A percentile compares a stretch with the other conserved stretches of the same genome.
Conservation (phyloP, 2,888 invertebrate genomes). For the Tuberolachnus salignus region DNA sequence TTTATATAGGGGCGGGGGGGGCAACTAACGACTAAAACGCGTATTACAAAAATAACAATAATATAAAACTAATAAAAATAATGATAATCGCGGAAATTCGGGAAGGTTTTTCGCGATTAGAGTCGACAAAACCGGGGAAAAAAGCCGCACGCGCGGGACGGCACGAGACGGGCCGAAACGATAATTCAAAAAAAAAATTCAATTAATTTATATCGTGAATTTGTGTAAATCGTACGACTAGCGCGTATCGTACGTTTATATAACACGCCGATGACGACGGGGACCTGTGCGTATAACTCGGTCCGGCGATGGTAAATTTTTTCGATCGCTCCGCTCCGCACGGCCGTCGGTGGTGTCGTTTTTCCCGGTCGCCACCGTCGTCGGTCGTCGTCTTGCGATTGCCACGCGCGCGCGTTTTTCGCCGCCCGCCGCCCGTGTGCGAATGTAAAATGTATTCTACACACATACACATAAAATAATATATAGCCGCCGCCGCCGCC, state of each 20-base stretch:
- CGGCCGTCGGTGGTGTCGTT: background rate
- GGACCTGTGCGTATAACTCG: too few species aligned
- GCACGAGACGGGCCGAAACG: too few species aligned
- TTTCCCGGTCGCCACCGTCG: background rate
- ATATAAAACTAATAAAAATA: too few species aligned
- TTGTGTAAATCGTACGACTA: too few species aligned
- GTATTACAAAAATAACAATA: background rate
- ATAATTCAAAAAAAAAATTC: too few species aligned
- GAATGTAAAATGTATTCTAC: slow-evolving; percentile 34
- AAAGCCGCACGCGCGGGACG: background rate
- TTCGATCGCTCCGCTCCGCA: too few species aligned
- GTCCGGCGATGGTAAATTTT: background rate
- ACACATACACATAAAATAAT: background rate
- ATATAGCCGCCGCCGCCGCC: background rate
- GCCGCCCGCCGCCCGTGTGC: background rate
- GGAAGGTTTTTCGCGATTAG: background rate
- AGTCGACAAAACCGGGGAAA: too few species aligned
- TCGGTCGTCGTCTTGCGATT: background rate
- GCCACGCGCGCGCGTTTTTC: slow-evolving; percentile 3
- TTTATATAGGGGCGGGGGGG: background rate
- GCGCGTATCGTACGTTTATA: background rate
- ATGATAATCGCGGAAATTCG: slow-evolving; percentile 1
- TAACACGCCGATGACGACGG: background rate
- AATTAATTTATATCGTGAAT: too few species aligned
- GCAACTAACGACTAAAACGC: too few species aligned